Evolutionary conservation across 2,113 vertebrate species (phyloP).

Genomic region (Seriola aureovittata): DNA sequence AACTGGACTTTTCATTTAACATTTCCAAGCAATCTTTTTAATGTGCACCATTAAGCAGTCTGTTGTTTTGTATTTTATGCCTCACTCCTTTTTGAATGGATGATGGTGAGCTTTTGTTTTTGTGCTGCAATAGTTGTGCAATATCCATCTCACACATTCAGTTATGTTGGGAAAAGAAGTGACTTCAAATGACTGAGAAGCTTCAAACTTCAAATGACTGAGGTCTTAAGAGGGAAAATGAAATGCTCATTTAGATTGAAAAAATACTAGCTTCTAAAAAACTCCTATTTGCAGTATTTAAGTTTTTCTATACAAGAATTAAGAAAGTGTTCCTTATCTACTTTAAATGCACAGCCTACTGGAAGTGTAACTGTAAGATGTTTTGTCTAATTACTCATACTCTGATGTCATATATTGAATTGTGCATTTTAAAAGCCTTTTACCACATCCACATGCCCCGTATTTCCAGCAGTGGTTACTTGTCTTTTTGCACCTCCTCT

Average conservation of each 20-base stretch:
- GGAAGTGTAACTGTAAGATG: neutral
- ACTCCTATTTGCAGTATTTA: neutral
- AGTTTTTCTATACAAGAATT: neutral
- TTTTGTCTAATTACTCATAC: neutral
- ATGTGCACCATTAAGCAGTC: constrained; percentile 34
- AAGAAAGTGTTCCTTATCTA: neutral
- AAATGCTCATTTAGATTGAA: neutral
- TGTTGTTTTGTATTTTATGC: constrained; percentile 37
- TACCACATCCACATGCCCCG: neutral
- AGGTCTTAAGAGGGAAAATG: neutral
- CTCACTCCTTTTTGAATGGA: constrained; percentile 24
- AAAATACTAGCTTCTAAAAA: neutral
- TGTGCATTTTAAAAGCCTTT: no score
- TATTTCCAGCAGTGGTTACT: neutral
- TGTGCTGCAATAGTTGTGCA: neutral
- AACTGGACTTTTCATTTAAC: constrained; percentile 32
- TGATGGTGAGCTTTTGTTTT: constrained; percentile 17
- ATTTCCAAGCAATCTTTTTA: constrained; percentile 51
- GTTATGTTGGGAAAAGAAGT: constrained; percentile 9
- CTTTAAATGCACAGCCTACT: neutral
- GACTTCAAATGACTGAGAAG: neutral
- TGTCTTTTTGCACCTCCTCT: neutral
- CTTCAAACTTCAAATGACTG: neutral
- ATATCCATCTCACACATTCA: neutral
- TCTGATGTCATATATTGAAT: neutral